Evolutionary conservation across 2,888 invertebrate genomes (phyloP), one percentile per base, ranked within the genome.

Genomic region (Hofmannophila pseudospretella): DNA sequence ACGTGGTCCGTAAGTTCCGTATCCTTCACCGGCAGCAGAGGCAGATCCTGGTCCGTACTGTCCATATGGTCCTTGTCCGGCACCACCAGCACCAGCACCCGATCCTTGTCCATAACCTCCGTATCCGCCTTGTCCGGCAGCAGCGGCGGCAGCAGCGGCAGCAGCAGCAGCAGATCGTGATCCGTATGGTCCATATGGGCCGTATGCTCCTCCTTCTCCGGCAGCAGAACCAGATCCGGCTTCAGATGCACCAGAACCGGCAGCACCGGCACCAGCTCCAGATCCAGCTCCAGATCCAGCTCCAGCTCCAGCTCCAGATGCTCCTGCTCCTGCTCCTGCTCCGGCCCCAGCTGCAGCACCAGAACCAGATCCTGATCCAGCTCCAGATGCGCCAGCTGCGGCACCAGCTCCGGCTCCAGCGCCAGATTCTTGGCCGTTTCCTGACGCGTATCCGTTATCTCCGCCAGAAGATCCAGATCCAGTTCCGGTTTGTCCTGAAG

Each of bases 81-180:
- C 40, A 9, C 1, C 8, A 11, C 13, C 32, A 7, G 33, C 40
- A 16, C 32, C 26, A n/a, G 23, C 16, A 7, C 26, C 34, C 10
- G 32, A n/a, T n/a, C n/a, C n/a, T n/a, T n/a, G n/a, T 32, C 25
- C 20, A 12, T 33, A 9, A 28, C 13, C 23, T 9, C 36, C 14
- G 22, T 16, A 19, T 35, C 36, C 36, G 16, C 29, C 12, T 34
- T 12, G 23, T 27, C 36, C 36, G 25, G 23, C 4, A 5, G 32
- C 20, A n/a, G 10, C 20, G 19, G 9, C 13, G 2, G 12, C 32
- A n/a, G 20, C 11, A 11, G 32, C 10, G 5, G 32, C 32, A 11
- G 32, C 41, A 3, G 42, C 41, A 19, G 41, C 10, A 12, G 28
- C 27, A 22, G 23, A 42, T 30, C 16, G n/a, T 11, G 20, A n/a